Evolutionary conservation across 2,113 vertebrate species (phyloP).

Genomic region (Cygnus atratus): DNA sequence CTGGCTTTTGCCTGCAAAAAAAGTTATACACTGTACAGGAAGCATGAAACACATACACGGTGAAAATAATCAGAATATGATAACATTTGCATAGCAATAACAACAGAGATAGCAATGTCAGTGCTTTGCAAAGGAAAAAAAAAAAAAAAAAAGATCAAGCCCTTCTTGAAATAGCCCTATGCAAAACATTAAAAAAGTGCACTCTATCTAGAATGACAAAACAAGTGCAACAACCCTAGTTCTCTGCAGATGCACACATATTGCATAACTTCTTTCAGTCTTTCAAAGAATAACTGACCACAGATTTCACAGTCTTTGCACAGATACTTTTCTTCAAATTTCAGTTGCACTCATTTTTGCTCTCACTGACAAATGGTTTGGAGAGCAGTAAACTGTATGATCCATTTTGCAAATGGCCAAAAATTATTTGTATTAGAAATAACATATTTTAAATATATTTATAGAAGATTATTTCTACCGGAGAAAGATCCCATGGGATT

Average conservation of each 20-base stretch:
- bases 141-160: conserved; percentile 3
- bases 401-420: neutral
- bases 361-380: neutral
- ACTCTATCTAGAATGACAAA: neutral
- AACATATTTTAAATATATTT: neutral
- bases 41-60: conserved; percentile 31
- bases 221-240: neutral
- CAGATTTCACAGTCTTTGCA: neutral
- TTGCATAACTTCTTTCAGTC: neutral
- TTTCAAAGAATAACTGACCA: neutral
- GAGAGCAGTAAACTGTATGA: neutral
- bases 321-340: neutral
- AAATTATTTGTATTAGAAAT: neutral
- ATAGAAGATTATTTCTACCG: neutral
- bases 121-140: neutral
- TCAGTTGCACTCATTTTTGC: neutral
- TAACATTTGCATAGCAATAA: conserved; percentile 40
- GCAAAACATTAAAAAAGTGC: neutral
- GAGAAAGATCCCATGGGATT: neutral
- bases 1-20: conserved; percentile 26
- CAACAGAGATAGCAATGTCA: neutral
- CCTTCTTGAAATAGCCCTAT: neutral
- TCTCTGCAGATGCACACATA: neutral
- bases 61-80: conserved; percentile 23
- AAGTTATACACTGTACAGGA: conserved; percentile 56